phyloP scores from a whole-genome alignment of 2,888 invertebrate species.

The Scelioninae gen. 1 region DNA sequence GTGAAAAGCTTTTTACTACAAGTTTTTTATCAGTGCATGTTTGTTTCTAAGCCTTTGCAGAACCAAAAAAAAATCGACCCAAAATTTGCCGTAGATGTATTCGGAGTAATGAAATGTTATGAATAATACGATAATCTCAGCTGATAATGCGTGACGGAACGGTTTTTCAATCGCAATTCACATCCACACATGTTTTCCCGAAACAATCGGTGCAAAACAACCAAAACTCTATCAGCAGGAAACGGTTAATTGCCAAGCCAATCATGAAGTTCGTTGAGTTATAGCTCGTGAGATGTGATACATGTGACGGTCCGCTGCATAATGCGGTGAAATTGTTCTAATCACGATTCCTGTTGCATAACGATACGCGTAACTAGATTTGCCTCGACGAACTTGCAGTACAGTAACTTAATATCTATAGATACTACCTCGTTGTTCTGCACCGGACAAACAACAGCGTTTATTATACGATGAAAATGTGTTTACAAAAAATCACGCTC shows the following conservation, averaged over 20 bases:
- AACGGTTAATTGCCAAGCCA: slow-evolving; percentile 58
- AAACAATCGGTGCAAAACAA: slow-evolving; percentile 59
- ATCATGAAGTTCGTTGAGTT: slow-evolving; percentile 65
- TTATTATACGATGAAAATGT: slow-evolving; percentile 30
- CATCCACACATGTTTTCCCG: slow-evolving; percentile 27
- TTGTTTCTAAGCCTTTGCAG: slow-evolving; percentile 17
- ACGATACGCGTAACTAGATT: slow-evolving; percentile 65
- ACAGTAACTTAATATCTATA: slow-evolving; percentile 60
- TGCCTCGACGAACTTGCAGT: slow-evolving; percentile 46
- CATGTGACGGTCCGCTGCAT: slow-evolving; percentile 64
- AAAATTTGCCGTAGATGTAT: not conserved
- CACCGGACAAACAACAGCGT: slow-evolving; percentile 30
- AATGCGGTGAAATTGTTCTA: slow-evolving; percentile 68
- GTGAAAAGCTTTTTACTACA: slow-evolving; percentile 31
- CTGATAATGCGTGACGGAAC: slow-evolving; percentile 13
- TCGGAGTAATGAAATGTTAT: slow-evolving; percentile 14
- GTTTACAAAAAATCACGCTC: not conserved
- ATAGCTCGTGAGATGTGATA: slow-evolving; percentile 63
- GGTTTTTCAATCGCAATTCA: slow-evolving; percentile 29
- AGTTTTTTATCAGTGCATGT: not conserved
- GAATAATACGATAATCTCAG: slow-evolving; percentile 7
- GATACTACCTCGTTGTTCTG: slow-evolving; percentile 44
- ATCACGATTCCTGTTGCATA: slow-evolving; percentile 67
- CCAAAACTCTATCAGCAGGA: slow-evolving; percentile 54
- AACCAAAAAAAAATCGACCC: not conserved